Conservation (phyloP, 2,888 invertebrate species). For the Blastobasis lacticolella region DNA sequence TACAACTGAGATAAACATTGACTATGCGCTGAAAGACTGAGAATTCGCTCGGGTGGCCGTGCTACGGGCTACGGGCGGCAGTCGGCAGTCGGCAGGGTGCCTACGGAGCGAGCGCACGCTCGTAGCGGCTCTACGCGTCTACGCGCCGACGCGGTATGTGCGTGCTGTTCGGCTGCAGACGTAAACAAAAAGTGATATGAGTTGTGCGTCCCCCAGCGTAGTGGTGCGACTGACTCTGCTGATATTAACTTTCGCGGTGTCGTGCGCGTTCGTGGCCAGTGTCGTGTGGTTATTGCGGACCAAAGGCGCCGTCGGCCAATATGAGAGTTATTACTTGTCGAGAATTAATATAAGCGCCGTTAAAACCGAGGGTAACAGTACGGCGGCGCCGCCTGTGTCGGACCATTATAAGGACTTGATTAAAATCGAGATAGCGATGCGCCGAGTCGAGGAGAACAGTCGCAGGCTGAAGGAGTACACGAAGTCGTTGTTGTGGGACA, state of each 20-base stretch:
- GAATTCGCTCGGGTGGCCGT: conserved; percentile 12
- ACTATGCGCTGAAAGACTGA: conserved; percentile 33
- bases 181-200: conserved; percentile 73
- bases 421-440: conserved; percentile 71
- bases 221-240: conserved; percentile 64
- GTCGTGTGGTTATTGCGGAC: conserved; percentile 64
- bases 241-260: conserved; percentile 59
- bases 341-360: conserved; percentile 68
- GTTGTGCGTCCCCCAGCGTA: conserved; percentile 62
- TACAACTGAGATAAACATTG: conserved; percentile 60
- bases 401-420: conserved; percentile 70
- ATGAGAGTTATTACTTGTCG: conserved; percentile 73
- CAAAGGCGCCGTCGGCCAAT: conserved; percentile 50
- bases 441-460: conserved; percentile 68
- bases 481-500: conserved; percentile 67
- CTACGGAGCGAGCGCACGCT: conserved; percentile 51
- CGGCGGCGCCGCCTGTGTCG: conserved; percentile 42
- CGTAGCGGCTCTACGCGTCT: conserved; percentile 49
- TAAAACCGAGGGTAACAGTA: conserved; percentile 44
- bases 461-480: conserved; percentile 67
- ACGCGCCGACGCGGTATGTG: conserved; percentile 60
- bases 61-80: conserved; percentile 50
- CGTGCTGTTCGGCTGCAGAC: conserved; percentile 52
- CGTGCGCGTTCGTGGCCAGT: conserved; percentile 64
- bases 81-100: conserved; percentile 46